Conservation (phyloP, 1,140 invertebrate species). For the Cydia splendana region DNA sequence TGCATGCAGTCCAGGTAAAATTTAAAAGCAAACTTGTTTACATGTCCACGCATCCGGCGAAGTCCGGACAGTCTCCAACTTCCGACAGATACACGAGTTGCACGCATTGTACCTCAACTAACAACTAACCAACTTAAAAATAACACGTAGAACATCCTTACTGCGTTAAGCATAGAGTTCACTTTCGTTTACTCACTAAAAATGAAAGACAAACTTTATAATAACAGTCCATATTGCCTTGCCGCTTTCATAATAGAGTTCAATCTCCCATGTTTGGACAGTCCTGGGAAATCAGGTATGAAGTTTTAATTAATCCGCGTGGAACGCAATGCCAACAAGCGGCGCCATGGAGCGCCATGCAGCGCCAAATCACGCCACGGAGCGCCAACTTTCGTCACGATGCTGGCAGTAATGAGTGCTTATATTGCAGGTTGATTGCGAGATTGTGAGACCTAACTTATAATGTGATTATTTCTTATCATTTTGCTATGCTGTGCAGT, state of each 20-base stretch:
- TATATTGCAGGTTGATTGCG: background rate
- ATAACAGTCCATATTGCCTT: background rate
- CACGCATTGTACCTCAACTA: background rate
- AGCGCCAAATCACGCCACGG: background rate
- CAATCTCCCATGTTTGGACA: background rate
- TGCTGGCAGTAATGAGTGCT: background rate
- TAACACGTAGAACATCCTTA: background rate
- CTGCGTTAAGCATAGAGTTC: background rate
- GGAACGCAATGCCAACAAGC: constrained; percentile 29
- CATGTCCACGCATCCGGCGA: constrained; percentile 6
- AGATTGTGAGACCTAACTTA: background rate
- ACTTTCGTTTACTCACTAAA: background rate
- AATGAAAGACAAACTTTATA: background rate
- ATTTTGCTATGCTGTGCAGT: background rate
- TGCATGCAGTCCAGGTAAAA: background rate
- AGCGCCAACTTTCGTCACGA: background rate
- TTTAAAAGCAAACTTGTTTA: constrained; percentile 16
- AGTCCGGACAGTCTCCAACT: background rate
- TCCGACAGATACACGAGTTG: constrained; percentile 20
- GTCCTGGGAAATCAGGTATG: background rate
- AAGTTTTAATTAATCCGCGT: constrained; percentile 42
- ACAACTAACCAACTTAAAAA: background rate
- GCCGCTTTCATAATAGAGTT: background rate
- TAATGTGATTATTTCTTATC: background rate
- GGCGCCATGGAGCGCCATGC: background rate